Evolutionary conservation across 2,888 invertebrate species (phyloP).

Genomic region (Mimumesa dahlbomi): DNA sequence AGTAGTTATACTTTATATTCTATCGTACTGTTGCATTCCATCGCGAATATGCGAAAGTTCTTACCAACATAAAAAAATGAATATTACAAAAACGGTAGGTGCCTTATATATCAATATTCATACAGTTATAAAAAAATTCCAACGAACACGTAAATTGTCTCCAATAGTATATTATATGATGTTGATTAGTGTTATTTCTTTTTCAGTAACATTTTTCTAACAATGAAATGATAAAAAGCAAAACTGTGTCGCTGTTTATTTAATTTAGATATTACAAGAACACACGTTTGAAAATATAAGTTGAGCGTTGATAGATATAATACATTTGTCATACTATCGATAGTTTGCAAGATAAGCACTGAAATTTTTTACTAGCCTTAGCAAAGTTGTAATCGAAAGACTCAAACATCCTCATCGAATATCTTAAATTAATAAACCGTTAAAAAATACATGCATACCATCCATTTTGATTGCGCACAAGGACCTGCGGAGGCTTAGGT

Average conservation of each 20-base stretch:
- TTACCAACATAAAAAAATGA: constrained; percentile 11
- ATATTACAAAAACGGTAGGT: constrained; percentile 23
- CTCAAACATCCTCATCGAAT: no score
- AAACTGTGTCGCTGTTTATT: background rate
- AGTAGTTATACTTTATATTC: constrained; percentile 62
- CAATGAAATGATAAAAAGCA: background rate
- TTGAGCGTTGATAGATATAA: constrained; percentile 5
- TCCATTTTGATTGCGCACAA: no score
- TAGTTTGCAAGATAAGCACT: constrained; percentile 29
- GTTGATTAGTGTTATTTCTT: no score
- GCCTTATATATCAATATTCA: no score
- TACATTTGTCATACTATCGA: constrained; percentile 23
- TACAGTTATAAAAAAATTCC: no score
- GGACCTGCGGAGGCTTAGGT: no score
- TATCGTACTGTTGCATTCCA: constrained; percentile 58
- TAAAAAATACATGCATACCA: no score
- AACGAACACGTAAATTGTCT: no score
- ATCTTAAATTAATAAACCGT: no score
- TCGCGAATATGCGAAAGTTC: constrained; percentile 44
- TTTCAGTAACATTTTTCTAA: no score
- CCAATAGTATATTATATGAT: no score
- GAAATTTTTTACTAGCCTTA: background rate
- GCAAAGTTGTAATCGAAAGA: no score
- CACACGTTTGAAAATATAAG: background rate
- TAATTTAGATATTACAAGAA: background rate